Evolutionary conservation across 2,113 vertebrate species (phyloP).

Genomic region (Petromus typicus): DNA sequence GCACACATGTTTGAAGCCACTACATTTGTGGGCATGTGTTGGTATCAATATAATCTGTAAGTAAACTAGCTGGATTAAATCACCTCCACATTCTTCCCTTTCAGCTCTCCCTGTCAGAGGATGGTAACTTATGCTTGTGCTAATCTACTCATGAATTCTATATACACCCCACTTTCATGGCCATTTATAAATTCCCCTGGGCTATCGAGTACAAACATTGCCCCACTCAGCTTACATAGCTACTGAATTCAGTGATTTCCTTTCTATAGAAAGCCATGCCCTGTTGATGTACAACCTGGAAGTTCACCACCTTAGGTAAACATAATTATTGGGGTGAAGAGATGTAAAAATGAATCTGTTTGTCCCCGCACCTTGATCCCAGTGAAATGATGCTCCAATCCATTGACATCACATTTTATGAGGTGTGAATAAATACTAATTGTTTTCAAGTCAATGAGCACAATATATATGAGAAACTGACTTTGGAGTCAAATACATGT

Average conservation of each 20-base stretch:
- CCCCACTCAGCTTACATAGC: not conserved
- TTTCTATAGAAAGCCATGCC: not conserved
- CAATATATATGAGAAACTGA: not conserved
- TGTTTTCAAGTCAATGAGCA: slow-evolving; percentile 42
- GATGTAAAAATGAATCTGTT: not conserved
- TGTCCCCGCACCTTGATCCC: not conserved
- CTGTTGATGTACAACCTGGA: not conserved
- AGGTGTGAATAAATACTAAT: slow-evolving; percentile 29
- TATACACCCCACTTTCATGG: not conserved
- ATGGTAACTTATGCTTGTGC: not conserved
- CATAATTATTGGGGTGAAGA: not conserved
- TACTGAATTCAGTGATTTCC: not conserved
- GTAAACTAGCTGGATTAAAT: not conserved
- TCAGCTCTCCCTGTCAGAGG: too few species aligned
- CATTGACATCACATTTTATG: not conserved
- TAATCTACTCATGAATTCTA: not conserved
- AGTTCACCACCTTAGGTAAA: slow-evolving; percentile 13
- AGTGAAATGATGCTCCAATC: not conserved
- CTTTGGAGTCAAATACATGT: not conserved
- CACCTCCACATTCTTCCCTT: not conserved
- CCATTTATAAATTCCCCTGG: not conserved
- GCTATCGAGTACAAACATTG: not conserved
- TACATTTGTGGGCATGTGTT: not conserved
- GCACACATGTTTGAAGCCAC: not conserved
- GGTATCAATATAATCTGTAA: not conserved